These are phyloP conservation scores for Melanostoma scalare DNA, from an alignment of 2,888 invertebrate species.

Conservation along the genomic window DNA sequence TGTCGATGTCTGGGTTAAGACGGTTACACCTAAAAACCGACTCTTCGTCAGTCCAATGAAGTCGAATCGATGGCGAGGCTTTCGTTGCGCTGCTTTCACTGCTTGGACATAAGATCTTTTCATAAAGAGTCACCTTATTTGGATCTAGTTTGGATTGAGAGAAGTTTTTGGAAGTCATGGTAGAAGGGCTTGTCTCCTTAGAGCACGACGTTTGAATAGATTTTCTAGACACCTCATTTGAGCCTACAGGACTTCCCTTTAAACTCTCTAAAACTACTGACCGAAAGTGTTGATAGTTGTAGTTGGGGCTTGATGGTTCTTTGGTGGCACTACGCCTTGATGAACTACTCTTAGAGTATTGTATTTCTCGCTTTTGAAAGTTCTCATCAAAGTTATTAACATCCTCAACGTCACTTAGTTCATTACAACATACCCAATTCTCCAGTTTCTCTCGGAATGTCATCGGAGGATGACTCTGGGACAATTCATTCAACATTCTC, in stretches of 20 bases:
- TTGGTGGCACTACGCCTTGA: constrained; percentile 40
- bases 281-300: constrained; percentile 74
- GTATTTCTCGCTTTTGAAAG: constrained; percentile 75
- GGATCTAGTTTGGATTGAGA: constrained; percentile 16
- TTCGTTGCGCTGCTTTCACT: constrained; percentile 65
- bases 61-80: constrained; percentile 61
- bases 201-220: constrained; percentile 71
- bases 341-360: constrained; percentile 33
- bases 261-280: constrained; percentile 72
- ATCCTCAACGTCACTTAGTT: constrained; percentile 80
- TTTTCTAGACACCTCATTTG: constrained; percentile 19
- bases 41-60: constrained; percentile 74
- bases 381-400: constrained; percentile 78
- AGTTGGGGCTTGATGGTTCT: constrained; percentile 37
- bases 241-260: constrained; percentile 50
- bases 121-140: constrained; percentile 55
- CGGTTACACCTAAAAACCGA: constrained; percentile 76
- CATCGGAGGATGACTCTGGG: constrained; percentile 78
- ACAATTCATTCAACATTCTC: constrained; percentile 77
- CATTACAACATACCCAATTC: constrained; percentile 77
- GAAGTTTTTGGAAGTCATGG: not conserved
- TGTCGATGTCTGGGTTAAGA: constrained; percentile 76
- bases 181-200: constrained; percentile 37
- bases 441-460: constrained; percentile 78
- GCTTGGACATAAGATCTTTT: constrained; percentile 74